phyloP scores from a whole-genome alignment of 23 tunicate species.

The Trididemnum clinides region DNA sequence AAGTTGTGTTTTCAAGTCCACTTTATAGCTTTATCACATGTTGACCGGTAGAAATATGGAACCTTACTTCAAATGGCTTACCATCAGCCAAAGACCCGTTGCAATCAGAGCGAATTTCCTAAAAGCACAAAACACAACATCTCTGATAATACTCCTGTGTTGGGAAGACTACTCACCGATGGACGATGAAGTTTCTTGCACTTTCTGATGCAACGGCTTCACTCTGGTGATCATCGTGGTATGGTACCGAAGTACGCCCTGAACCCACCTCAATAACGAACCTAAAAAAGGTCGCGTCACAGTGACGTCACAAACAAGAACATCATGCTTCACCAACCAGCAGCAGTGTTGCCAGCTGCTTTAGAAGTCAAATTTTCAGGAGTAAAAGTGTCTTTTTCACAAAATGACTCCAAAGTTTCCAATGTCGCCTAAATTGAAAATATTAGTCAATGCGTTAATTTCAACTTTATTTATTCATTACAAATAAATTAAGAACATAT shows the following conservation, averaged over 20 bases:
- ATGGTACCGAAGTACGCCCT: slow-evolving; percentile 86
- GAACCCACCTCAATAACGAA: slow-evolving; percentile 80
- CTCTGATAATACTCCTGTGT: too few species aligned
- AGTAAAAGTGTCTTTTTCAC: slow-evolving; percentile 86
- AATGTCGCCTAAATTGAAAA: slow-evolving; percentile 74
- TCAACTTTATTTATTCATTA: not conserved
- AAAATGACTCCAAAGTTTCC: slow-evolving; percentile 75
- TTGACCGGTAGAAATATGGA: too few species aligned
- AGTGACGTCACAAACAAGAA: not conserved
- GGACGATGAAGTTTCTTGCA: slow-evolving; percentile 71
- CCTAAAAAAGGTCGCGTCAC: slow-evolving; percentile 22
- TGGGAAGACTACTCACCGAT: slow-evolving; percentile 62
- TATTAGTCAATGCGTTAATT: too few species aligned
- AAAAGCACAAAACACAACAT: too few species aligned
- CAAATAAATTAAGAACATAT: not conserved
- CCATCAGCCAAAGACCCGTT: too few species aligned
- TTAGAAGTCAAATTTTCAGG: slow-evolving; percentile 71
- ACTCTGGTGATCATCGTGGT: slow-evolving; percentile 72
- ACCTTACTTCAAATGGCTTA: too few species aligned
- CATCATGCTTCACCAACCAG: slow-evolving; percentile 42
- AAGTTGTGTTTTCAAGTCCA: too few species aligned
- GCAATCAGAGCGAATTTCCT: too few species aligned
- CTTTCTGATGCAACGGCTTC: slow-evolving; percentile 81
- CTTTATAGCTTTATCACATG: too few species aligned
- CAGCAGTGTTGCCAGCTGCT: slow-evolving; percentile 91